Evolutionary conservation across 2,797 vertebrate species (phyloP), one percentile per base, ranked within the genome.

Genomic region (Sebastes dallii): DNA sequence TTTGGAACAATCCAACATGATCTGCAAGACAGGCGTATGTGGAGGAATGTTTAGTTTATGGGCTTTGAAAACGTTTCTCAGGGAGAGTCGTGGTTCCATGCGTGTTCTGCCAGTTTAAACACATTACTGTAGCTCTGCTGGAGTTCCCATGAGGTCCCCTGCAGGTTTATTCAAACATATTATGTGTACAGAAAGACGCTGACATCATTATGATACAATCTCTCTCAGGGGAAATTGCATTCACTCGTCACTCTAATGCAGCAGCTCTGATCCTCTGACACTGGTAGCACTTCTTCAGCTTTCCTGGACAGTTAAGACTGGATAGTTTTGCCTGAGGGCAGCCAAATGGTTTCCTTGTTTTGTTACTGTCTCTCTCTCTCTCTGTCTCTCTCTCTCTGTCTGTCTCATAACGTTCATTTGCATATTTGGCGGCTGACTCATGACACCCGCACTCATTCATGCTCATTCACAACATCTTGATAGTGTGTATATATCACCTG

Each of bases 61-160:
- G 77, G 72, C 62, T 90, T 74, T 88, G 78, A 89, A 89, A 89
- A 84, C 64, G 55, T 76, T 82, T 78, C 79, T 85, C 68, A 69
- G 56, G 78, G 62, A 88, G 83, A 78, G 73, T 83, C 67, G 69
- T 56, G 72, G 72, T 52, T 74, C 22, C 54, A 46, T 65, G 79
- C 72, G 78, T 55, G 70, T 77, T 85, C 78, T 92, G 92, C 93
- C 94, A 95, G 90, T 92, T 88, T 83, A 95, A 96, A 95, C 94
- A 95, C 91, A 94, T 93, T 90, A 93, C 88, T 72, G 68, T 88
- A 74, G 50, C 82, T 84, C 84, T 69, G 78, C 77, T 72, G 84
- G 64, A 85, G 62, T 52, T 91, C 81, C 89, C 78, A 60, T 12
- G 88, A 89, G 89, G 79, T 85, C 84, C 67, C 86, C 84, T 80